A percentile compares a stretch with the other conserved stretches of the same genome.
phyloP scores from a whole-genome alignment of 1,140 invertebrate genomes.

The fruit fly (Drosophila melanogaster) region Release_6_plus_ISO1_MT NT_033779.5:16675501-16676000 shows the following conservation, averaged over 20 bases:
- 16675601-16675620: constrained; percentile 8
- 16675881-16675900: constrained; percentile 61
- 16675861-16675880: constrained; percentile 46
- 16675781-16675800: constrained; percentile 8
- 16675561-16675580: constrained; percentile 12
- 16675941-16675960: constrained; percentile 44
- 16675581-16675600: constrained; percentile 13
- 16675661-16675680: too few relatives aligned
- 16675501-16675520: constrained; percentile 20
- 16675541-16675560: constrained; percentile 21
- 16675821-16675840: constrained; percentile 19
- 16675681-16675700: not conserved
- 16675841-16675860: constrained; percentile 36
- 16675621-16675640: constrained; percentile 3
- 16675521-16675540: constrained; percentile 22
- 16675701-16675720: too few relatives aligned
- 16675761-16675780: not conserved
- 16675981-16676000: constrained; percentile 33
- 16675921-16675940: constrained; percentile 37
- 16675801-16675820: not conserved
- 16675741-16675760: too few relatives aligned
- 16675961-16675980: constrained; percentile 52
- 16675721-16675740: not conserved
- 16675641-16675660: not conserved
- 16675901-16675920: constrained; percentile 42